Percentiles rank a stretch among this genome's conserved stretches.
These are phyloP conservation scores for Drosophila varians DNA, from an alignment of 1,140 invertebrate species.

Conservation along the genomic window DNA sequence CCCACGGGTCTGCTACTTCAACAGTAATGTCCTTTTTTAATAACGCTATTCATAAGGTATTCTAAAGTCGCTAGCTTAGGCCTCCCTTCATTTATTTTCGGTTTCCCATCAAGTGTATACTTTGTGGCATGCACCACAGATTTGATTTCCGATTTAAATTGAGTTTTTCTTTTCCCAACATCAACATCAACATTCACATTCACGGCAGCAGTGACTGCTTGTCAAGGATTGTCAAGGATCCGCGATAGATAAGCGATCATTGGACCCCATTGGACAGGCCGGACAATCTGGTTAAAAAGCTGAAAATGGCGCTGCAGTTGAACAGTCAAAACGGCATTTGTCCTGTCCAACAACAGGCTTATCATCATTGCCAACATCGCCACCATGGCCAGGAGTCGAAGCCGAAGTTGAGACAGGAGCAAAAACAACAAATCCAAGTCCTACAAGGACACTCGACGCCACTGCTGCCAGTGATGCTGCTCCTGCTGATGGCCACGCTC, in stretches of 20 bases:
- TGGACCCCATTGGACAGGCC: background rate
- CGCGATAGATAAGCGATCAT: slow-evolving; percentile 15
- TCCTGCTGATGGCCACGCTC: slow-evolving; percentile 56
- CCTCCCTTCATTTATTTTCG: slow-evolving; percentile 13
- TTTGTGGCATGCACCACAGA: slow-evolving; percentile 13
- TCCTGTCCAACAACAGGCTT: slow-evolving; percentile 19
- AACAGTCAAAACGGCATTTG: slow-evolving; percentile 19
- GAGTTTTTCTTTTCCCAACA: slow-evolving; percentile 18
- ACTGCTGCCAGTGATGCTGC: slow-evolving; percentile 54
- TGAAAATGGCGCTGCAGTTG: slow-evolving; percentile 49
- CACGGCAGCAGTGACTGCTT: slow-evolving; percentile 3
- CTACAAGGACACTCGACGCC: slow-evolving; percentile 42
- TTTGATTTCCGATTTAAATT: slow-evolving; percentile 35
- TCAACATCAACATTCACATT: slow-evolving; percentile 22
- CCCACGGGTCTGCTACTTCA: background rate
- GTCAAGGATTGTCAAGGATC: slow-evolving; percentile 12
- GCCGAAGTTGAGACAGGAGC: slow-evolving; percentile 15
- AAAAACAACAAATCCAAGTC: slow-evolving; percentile 20
- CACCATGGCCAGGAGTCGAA: slow-evolving; percentile 1
- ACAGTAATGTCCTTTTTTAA: background rate
- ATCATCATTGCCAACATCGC: slow-evolving; percentile 8
- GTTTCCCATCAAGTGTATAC: slow-evolving; percentile 11
- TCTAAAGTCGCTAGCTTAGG: background rate
- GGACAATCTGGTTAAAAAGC: slow-evolving; percentile 38
- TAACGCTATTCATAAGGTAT: background rate